Base-by-base conservation (phyloP, 2,113 vertebrate species). In the Pluvianellus socialis region DNA sequence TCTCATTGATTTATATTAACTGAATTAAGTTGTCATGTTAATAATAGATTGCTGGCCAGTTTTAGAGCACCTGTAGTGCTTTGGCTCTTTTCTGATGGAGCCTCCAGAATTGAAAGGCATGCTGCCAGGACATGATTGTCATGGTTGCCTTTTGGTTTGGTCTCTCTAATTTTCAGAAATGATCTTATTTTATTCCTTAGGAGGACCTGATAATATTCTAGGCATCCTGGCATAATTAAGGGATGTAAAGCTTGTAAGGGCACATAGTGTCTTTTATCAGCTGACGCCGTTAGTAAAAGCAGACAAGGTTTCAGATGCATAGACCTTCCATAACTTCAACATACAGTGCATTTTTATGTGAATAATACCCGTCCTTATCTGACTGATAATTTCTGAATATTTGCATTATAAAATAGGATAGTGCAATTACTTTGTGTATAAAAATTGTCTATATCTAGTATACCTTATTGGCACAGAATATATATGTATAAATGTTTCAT, bases 401-500 rank as follows among this genome's bases (percentile, higher is more conserved):
- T 85, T 97, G 74, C 96, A 95, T 97, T 98, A 97, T 96, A 90
- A 97, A 93, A 90, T 87, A 96, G 75, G 90, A 93, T 40, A 97
- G 75, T 95, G 63, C 91, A 95, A 94, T 86, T 94, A 97, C 79
- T 95, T 97, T 95, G 53, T 98, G 97, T 97, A 97, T 95, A 98
- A 96, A 96, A 94, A 91, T 75, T 96, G 95, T 97, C 93, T 97
- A 94, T 97, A 91, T 94, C 95, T 92, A 94, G 73, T 91, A 85
- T 96, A 96, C 84, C 85, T 71, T 97, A 97, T 91, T 81, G 96
- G 68, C 96, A 98, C 93, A 93, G 73, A 91, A 77, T 90, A 96
- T 97, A 79, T 98, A 95, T 98, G 93, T 98, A 95, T 98, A 98
- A 97, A 98, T 97, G 97, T 98, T 97, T 93, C 79, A 94, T 97